Evolutionary conservation across 2,888 invertebrate genomes (phyloP).

Genomic region (Unio delphinus): DNA sequence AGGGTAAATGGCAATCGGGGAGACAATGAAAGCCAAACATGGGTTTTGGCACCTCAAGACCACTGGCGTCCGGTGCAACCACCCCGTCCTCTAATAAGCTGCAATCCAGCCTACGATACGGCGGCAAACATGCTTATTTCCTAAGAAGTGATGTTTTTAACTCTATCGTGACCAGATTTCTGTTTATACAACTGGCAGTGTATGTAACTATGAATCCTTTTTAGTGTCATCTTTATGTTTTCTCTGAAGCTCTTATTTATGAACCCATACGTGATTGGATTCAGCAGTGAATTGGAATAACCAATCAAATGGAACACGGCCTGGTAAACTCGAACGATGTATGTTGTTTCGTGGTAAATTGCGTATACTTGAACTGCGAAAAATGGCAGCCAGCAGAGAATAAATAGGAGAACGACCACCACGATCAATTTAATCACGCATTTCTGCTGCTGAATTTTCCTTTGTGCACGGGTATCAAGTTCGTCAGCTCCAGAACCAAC

Average conservation of each 20-base stretch:
- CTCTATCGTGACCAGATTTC: no score
- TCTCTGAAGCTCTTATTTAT: constrained; percentile 57
- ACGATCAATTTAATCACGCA: constrained; percentile 57
- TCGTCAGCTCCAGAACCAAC: constrained; percentile 33
- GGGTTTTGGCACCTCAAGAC: no score
- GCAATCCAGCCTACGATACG: no score
- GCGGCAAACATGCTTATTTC: no score
- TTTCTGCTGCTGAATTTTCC: constrained; percentile 44
- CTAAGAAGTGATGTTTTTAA: no score
- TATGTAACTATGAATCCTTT: not conserved
- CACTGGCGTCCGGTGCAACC: no score
- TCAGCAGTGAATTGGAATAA: constrained; percentile 56
- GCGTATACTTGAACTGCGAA: constrained; percentile 49
- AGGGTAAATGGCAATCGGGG: no score
- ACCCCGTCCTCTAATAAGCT: no score
- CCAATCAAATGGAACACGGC: constrained; percentile 54
- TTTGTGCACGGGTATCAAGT: constrained; percentile 26
- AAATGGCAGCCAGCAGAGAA: constrained; percentile 60
- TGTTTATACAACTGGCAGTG: not conserved
- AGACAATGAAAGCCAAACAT: no score
- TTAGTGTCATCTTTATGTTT: constrained; percentile 19
- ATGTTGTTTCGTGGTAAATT: constrained; percentile 22
- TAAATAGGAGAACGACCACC: constrained; percentile 53
- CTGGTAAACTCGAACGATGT: constrained; percentile 29
- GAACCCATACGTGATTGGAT: constrained; percentile 62